These are phyloP conservation scores for Arenaria interpres DNA, from an alignment of 2,113 vertebrate genomes.

Conservation along the genomic window DNA sequence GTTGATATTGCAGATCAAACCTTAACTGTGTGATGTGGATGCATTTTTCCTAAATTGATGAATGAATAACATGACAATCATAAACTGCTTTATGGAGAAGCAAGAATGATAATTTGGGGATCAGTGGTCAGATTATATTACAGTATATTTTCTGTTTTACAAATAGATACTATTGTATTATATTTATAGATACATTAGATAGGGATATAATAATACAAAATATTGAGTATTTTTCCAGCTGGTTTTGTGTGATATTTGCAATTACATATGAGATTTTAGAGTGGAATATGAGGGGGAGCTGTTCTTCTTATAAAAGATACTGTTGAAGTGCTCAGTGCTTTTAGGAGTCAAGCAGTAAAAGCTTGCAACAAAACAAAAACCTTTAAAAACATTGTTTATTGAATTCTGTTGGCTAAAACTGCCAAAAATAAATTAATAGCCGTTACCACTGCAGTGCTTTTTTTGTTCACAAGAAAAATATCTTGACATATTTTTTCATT, in stretches of 20 bases:
- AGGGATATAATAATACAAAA: not conserved
- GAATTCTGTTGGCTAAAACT: constrained; percentile 70
- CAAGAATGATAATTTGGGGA: not conserved
- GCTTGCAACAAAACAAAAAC: constrained; percentile 38
- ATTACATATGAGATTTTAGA: not conserved
- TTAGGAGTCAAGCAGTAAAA: constrained; percentile 22
- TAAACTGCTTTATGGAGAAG: not conserved
- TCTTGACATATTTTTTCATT: constrained; percentile 79
- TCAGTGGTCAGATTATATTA: not conserved
- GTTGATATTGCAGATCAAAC: not conserved
- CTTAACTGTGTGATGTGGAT: not conserved
- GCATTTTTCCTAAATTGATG: not conserved
- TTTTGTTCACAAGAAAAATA: constrained; percentile 78
- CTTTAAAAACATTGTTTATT: constrained; percentile 64
- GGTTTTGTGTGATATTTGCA: not conserved
- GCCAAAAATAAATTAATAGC: constrained; percentile 75
- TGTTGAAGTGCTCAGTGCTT: not conserved
- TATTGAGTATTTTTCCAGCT: not conserved
- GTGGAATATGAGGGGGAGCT: not conserved
- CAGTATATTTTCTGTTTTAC: not conserved
- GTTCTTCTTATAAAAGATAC: not conserved
- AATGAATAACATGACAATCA: not conserved
- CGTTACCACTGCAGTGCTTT: constrained; percentile 46
- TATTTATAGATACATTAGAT: not conserved
- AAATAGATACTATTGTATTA: not conserved